Evolutionary conservation across 2,113 vertebrate genomes (phyloP).

Genomic region (Rhynchopsitta pachyrhyncha): DNA sequence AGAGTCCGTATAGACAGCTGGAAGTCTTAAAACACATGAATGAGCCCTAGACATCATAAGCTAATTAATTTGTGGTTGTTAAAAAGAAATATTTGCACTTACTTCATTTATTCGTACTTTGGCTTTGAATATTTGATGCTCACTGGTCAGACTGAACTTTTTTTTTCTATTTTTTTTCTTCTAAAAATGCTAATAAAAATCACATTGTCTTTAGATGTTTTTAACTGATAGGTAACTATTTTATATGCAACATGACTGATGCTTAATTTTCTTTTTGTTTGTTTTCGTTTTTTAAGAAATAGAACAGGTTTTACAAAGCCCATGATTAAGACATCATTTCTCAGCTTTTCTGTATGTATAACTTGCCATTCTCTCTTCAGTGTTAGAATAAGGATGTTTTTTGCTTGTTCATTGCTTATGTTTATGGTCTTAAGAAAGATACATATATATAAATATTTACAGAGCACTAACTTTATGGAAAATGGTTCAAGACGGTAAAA

Average conservation of each 20-base stretch:
- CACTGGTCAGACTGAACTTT: not conserved
- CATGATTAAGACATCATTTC: not conserved
- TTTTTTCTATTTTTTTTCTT: not conserved
- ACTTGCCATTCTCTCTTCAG: not conserved
- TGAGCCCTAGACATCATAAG: not conserved
- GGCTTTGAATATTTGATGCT: not conserved
- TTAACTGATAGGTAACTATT: not conserved
- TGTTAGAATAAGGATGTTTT: not conserved
- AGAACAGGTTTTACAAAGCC: not conserved
- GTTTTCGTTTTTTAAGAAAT: not conserved
- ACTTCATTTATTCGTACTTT: not conserved
- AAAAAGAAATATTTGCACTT: not conserved
- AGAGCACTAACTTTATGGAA: not conserved
- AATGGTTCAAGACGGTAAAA: not conserved
- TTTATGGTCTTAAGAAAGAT: not conserved
- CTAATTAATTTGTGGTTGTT: not conserved
- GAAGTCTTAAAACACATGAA: not conserved
- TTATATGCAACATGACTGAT: not conserved
- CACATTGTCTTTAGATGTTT: not conserved
- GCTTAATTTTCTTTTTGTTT: not conserved
- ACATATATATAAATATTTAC: not conserved
- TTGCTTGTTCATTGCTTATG: not conserved
- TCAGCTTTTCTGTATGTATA: not conserved
- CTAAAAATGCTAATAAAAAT: not conserved
- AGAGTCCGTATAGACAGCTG: not conserved